These are phyloP conservation scores for Apus apus DNA, from an alignment of 2,113 vertebrate genomes.

Conservation along the genomic window DNA sequence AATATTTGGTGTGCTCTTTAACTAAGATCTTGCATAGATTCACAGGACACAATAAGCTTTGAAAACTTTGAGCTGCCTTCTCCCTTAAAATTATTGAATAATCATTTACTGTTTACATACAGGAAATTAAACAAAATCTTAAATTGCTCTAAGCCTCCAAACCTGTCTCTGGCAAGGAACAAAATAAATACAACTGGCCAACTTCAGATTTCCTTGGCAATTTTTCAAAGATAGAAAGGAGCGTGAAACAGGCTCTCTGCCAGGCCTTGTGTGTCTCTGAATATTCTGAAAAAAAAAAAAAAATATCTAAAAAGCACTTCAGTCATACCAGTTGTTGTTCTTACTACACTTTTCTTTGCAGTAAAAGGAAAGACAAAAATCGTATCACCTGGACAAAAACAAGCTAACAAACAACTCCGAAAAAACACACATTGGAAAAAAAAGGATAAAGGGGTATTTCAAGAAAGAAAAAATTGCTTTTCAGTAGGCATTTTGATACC, in stretches of 20 bases:
- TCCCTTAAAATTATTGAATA: background rate
- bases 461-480: conserved; percentile 9
- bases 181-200: conserved; percentile 24
- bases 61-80: background rate
- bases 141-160: background rate
- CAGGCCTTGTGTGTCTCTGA: conserved; percentile 28
- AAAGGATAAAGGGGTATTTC: conserved; percentile 36
- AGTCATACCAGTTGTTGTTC: conserved; percentile 55
- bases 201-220: conserved; percentile 46
- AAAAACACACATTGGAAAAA: background rate
- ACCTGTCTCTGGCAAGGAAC: conserved; percentile 1
- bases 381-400: background rate
- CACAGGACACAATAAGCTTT: background rate
- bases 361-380: background rate
- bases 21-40: background rate
- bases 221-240: conserved; percentile 57
- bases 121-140: background rate
- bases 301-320: conserved; percentile 5
- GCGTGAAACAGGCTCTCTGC: background rate
- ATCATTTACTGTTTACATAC: background rate
- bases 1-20: background rate
- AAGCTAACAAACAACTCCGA: background rate
- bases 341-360: background rate
- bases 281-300: conserved; percentile 45
- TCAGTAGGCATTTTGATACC: conserved; percentile 8